A percentile compares a stretch with the other conserved stretches of the same genome.
These are phyloP conservation scores for Saturnia japonica DNA, from an alignment of 2,888 invertebrate species.

Conservation along the genomic window DNA sequence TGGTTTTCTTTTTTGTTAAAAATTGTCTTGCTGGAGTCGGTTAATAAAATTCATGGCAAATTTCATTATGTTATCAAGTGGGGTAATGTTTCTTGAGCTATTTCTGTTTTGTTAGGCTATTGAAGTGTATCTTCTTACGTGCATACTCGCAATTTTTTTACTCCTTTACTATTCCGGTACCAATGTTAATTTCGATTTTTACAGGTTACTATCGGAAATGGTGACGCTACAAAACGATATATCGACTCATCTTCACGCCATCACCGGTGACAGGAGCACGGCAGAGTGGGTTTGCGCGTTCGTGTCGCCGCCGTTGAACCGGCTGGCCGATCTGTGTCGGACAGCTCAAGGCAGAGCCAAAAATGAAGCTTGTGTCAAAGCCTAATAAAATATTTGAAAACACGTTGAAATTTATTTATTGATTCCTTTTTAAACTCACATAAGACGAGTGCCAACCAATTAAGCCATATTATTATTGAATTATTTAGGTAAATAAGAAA, in stretches of 20 bases:
- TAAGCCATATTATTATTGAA: too few relatives aligned
- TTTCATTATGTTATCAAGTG: too few relatives aligned
- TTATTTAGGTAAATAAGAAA: too few relatives aligned
- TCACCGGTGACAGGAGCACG: conserved; percentile 81
- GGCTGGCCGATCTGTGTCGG: conserved; percentile 61
- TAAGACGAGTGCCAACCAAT: too few relatives aligned
- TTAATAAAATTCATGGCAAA: too few relatives aligned
- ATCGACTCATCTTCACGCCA: conserved; percentile 70
- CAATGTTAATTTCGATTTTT: conserved; percentile 15
- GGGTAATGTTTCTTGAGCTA: too few relatives aligned
- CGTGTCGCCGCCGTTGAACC: conserved; percentile 65
- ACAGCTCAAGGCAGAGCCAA: conserved; percentile 32
- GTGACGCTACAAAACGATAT: conserved; percentile 77
- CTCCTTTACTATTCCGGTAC: too few relatives aligned
- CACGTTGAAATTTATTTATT: not conserved
- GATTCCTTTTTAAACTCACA: not conserved
- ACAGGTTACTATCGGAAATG: conserved; percentile 32
- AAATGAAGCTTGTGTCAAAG: conserved; percentile 35
- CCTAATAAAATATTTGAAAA: conserved; percentile 13
- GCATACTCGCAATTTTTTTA: too few relatives aligned
- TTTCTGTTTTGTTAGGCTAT: too few relatives aligned
- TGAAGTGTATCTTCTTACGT: too few relatives aligned
- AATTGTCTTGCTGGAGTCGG: too few relatives aligned
- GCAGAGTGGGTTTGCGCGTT: conserved; percentile 84
- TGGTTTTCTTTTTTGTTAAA: too few relatives aligned